Evolutionary conservation across 1,140 invertebrate species (phyloP), one percentile per base, ranked within the genome.

Genomic region (Drosophila baimaii): DNA sequence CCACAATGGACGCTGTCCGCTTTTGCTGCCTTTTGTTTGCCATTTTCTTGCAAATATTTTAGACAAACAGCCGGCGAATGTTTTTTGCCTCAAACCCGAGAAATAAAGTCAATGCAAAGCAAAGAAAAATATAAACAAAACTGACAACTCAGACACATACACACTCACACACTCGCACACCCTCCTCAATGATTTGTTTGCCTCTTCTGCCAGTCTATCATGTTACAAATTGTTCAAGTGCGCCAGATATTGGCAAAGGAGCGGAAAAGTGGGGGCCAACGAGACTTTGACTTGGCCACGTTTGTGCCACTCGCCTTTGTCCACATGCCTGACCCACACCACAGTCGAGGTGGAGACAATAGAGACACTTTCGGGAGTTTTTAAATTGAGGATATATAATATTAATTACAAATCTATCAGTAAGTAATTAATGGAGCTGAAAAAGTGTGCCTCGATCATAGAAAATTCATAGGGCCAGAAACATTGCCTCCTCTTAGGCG

Each of bases 141-240:
- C 79, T 56, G 73, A 79, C 44, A 64, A 19, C 46, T 15, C 63
- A 43, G 49, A 15, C 52, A 41, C 23, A 70, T 13, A 19, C 1
- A 69, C 33, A 44, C 19, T 21, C 31, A 19, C 35, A 62, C 33
- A 54, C 41, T 13, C 64, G 33, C 55, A 17, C 43, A 54, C 58
- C 46, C 51, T 33, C 39, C 61, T 46, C 61, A 78, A 79, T 78
- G 79, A 82, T 56, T 76, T 72, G 64, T 79, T 78, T 78, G 74
- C 83, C 83, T 57, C 74, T 81, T 71, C 79, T 58, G n/a, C 46
- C 47, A 33, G 74, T 86, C 79, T 85, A 85, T 85, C 82, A 85
- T 72, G 82, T 85, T 85, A 85, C 82, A 86, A 86, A 86, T 86
- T 88, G 82, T 77, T 86, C 82, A 88, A 86, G 82, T 86, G 70